phyloP scores from a whole-genome alignment of 2,113 vertebrate species.

The Erinaceus europaeus region DNA sequence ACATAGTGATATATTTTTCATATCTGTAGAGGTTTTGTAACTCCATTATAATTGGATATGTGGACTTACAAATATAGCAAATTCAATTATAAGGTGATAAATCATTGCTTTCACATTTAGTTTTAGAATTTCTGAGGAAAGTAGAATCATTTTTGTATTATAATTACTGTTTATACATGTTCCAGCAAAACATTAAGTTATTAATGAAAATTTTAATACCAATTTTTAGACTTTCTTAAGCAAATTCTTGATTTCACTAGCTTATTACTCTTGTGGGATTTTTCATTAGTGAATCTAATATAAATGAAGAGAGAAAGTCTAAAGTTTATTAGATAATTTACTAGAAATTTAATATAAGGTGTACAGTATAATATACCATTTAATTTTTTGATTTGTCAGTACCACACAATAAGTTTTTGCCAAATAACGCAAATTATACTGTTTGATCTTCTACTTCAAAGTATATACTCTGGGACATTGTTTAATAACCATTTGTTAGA shows the following conservation, averaged over 20 bases:
- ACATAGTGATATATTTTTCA: neutral
- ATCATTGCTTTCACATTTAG: neutral
- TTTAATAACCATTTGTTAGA: neutral
- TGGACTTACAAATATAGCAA: slow-evolving; percentile 2
- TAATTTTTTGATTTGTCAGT: slow-evolving; percentile 1
- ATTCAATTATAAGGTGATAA: neutral
- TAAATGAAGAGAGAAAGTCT: slow-evolving; percentile 49
- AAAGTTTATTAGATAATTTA: neutral
- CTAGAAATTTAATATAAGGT: neutral
- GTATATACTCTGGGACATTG: neutral
- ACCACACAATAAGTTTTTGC: neutral
- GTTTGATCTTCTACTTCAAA: neutral
- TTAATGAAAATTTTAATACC: too few species aligned
- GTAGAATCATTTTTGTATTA: neutral
- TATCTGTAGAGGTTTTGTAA: neutral
- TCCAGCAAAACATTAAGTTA: too few species aligned
- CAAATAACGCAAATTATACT: neutral
- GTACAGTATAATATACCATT: neutral
- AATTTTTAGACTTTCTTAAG: slow-evolving; percentile 54
- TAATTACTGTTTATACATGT: neutral
- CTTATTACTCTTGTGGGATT: slow-evolving; percentile 53
- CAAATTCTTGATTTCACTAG: neutral
- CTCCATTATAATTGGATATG: neutral
- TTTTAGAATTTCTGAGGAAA: slow-evolving; percentile 2
- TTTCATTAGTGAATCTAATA: slow-evolving; percentile 66